Base-by-base conservation (phyloP, 2,888 invertebrate genomes). In the Uloborus plumipes region DNA sequence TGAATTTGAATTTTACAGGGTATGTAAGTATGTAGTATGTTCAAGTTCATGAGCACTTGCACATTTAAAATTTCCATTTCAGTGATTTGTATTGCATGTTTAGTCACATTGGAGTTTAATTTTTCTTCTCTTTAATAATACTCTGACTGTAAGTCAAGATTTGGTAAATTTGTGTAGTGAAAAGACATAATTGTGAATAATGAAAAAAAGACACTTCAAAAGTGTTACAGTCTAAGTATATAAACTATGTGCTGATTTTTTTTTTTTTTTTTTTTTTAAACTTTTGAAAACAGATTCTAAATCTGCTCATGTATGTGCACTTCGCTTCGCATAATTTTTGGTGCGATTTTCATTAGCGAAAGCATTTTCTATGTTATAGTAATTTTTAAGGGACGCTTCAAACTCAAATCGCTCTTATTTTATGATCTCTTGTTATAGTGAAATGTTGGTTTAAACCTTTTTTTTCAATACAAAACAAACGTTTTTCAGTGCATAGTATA, bases 1-100 rank as follows among this genome's bases (percentile, higher is more conserved):
- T 79, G 73, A 49, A 73, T 73, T 79, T 79, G 62, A 80, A 81
- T 71, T 75, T 75, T 66, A 81, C 81, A 81, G 75, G 81, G 81
- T 81, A 80, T 79, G 73, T 79, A 75, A 70, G 71, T 74, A 67
- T 66, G 31, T 81, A 66, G 71, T 15, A 59, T 73, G 55, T 70
- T 71, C 58, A 65, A 75, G 65, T 71, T 75, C 65, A 71, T 72
- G 16, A 66, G 75, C 71, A 81, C 81, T 31, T 81, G 81, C 81
- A 81, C 81, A 39, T 66, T 75, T 66, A 55, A 81, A 50, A 71
- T 59, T 80, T 74, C 71, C 75, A 81, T 65, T 75, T 74, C 31
- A 31, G 75, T 71, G 75, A 20, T 81, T 75, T 81, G 62, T 31
- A 72, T 58, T 26, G 58, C 51, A 65, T 80, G 66, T 49, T 80